Evolutionary conservation across 2,888 invertebrate genomes (phyloP).

Genomic region (Drosophila anomelani): DNA sequence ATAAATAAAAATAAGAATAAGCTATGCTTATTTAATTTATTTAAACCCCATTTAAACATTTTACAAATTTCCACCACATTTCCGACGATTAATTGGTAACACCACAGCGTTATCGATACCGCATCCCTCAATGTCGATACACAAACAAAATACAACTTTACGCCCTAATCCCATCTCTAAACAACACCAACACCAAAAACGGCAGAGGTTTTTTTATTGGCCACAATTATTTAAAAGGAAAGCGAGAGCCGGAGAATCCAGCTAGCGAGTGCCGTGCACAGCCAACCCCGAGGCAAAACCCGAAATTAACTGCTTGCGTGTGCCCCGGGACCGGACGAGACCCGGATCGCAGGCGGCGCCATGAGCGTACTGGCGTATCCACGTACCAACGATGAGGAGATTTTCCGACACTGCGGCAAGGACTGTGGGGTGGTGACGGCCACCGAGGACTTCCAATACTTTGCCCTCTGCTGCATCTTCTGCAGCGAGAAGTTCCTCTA

Average conservation of each 20-base stretch:
- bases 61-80: background rate
- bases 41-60: background rate
- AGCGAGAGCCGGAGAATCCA: slow-evolving; percentile 18
- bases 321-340: background rate
- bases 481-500: slow-evolving; percentile 82
- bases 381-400: slow-evolving; percentile 80
- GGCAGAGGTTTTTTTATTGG: slow-evolving; percentile 63
- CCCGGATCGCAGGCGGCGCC: slow-evolving; percentile 46
- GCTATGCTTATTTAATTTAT: background rate
- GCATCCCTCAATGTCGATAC: slow-evolving; percentile 51
- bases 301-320: slow-evolving; percentile 11
- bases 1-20: background rate
- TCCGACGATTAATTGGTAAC: background rate
- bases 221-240: slow-evolving; percentile 36
- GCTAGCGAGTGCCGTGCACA: slow-evolving; percentile 46
- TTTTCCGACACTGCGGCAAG: slow-evolving; percentile 81
- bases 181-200: slow-evolving; percentile 62
- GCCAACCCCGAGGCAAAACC: slow-evolving; percentile 23
- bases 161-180: slow-evolving; percentile 57
- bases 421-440: slow-evolving; percentile 82
- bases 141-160: slow-evolving; percentile 38
- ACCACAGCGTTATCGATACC: background rate
- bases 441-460: slow-evolving; percentile 82
- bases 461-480: slow-evolving; percentile 74
- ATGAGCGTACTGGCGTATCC: slow-evolving; percentile 82